Percentiles rank a stretch among this genome's conserved stretches.
These are phyloP conservation scores for Aulostomus chinensis DNA, from an alignment of 2,797 vertebrate species.

Conservation along the genomic window DNA sequence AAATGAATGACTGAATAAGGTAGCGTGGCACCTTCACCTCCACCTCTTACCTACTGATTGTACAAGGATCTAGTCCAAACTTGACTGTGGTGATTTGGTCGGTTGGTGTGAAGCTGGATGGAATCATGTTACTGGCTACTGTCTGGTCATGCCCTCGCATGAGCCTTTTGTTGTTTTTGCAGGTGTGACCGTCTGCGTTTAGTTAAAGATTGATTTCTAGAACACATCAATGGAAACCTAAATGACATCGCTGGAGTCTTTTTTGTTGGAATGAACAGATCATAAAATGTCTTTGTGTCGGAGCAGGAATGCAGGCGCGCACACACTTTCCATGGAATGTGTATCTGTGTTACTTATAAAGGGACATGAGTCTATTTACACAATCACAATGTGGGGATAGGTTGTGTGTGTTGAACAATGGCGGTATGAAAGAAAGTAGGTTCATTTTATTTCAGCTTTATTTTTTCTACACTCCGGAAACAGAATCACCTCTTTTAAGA, in stretches of 20 bases:
- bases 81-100: slow-evolving; percentile 24
- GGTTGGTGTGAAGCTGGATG: slow-evolving; percentile 1
- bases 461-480: slow-evolving; percentile 4
- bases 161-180: slow-evolving; percentile 27
- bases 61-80: slow-evolving; percentile 48
- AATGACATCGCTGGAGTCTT: neutral
- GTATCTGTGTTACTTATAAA: too few relatives aligned
- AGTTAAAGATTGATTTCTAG: slow-evolving; percentile 47
- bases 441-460: too few relatives aligned
- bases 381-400: too few relatives aligned
- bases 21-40: slow-evolving; percentile 24
- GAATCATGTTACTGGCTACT: slow-evolving; percentile 36
- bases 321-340: too few relatives aligned
- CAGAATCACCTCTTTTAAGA: too few relatives aligned
- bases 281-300: neutral
- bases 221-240: neutral
- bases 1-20: too few relatives aligned
- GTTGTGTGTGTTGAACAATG: slow-evolving; percentile 10
- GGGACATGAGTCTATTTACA: too few relatives aligned
- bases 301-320: neutral
- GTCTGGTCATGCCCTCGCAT: slow-evolving; percentile 53
- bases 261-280: slow-evolving; percentile 1
- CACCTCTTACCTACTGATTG: slow-evolving; percentile 14
- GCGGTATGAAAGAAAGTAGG: too few relatives aligned
- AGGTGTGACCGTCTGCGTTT: slow-evolving; percentile 39